Conservation (phyloP, 1,140 invertebrate genomes). For the Steinernema khuongi region DNA sequence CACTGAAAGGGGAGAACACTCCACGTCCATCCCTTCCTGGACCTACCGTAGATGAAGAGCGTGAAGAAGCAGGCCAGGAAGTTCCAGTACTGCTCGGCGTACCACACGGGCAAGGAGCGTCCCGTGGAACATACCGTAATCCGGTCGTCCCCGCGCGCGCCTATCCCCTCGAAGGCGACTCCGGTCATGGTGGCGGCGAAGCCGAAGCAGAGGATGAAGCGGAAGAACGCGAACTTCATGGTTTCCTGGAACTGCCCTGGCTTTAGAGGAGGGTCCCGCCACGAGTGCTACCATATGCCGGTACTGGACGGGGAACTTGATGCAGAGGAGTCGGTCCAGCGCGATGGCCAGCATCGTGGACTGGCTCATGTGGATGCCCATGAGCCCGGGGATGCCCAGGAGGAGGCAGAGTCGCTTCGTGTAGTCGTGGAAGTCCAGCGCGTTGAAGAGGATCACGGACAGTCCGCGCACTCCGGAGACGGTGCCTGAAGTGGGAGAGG, state of each 20-base stretch:
- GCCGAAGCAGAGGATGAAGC: not conserved
- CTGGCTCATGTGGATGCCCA: not conserved
- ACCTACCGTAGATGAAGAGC: constrained; percentile 5
- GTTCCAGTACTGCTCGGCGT: not conserved
- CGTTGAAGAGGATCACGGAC: not conserved
- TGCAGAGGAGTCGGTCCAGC: not conserved
- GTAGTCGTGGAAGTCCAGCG: not conserved
- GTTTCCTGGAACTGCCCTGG: not conserved
- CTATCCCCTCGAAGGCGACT: not conserved
- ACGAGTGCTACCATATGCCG: not conserved
- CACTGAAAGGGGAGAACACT: too few species aligned
- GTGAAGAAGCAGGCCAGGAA: constrained; percentile 2
- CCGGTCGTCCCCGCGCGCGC: not conserved
- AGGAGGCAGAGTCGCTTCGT: not conserved
- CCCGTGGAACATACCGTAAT: not conserved
- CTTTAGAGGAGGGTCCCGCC: not conserved
- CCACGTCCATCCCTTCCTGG: too few species aligned
- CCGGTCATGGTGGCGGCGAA: not conserved
- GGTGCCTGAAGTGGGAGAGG: not conserved
- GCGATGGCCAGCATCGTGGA: not conserved
- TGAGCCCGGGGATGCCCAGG: not conserved
- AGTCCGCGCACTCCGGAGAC: not conserved
- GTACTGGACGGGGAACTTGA: not conserved
- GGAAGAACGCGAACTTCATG: not conserved
- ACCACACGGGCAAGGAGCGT: not conserved